These are phyloP conservation scores for Tetramorium alpestre DNA, from an alignment of 1,140 invertebrate species.

Conservation along the genomic window DNA sequence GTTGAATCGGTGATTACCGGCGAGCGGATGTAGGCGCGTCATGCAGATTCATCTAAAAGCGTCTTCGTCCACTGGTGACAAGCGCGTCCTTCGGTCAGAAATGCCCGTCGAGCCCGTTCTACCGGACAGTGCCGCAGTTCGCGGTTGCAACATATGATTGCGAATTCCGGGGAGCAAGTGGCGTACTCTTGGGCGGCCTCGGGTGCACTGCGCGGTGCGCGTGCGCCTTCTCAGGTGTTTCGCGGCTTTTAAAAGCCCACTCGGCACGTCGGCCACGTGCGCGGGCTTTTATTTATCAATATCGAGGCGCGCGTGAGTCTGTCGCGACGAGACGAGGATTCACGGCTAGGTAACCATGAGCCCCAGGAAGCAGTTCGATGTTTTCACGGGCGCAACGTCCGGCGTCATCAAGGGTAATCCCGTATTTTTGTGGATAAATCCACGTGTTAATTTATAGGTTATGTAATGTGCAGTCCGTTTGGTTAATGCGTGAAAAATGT, in stretches of 20 bases:
- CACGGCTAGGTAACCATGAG: constrained; percentile 62
- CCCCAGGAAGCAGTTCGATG: constrained; percentile 77
- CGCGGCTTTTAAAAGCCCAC: too few species aligned
- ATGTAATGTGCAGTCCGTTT: not conserved
- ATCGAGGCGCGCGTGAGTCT: too few species aligned
- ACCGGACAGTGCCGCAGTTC: too few species aligned
- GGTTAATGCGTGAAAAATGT: constrained; percentile 28
- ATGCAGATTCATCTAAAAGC: not conserved
- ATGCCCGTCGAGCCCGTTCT: too few species aligned
- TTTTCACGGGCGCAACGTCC: constrained; percentile 82
- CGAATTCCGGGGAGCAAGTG: not conserved
- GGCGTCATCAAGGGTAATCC: constrained; percentile 83
- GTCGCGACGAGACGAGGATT: too few species aligned
- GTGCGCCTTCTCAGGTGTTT: not conserved
- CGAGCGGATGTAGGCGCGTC: not conserved
- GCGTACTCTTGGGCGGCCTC: not conserved
- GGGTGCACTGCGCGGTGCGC: not conserved
- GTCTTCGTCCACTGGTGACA: not conserved
- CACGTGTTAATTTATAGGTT: not conserved
- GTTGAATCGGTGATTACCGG: not conserved
- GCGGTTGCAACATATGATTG: not conserved
- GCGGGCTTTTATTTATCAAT: too few species aligned
- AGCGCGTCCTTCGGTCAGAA: too few species aligned
- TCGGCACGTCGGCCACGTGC: too few species aligned
- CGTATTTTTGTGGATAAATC: too few species aligned